These are phyloP conservation scores for Choreutis nemorana DNA, from an alignment of 2,888 invertebrate species.

Conservation along the genomic window DNA sequence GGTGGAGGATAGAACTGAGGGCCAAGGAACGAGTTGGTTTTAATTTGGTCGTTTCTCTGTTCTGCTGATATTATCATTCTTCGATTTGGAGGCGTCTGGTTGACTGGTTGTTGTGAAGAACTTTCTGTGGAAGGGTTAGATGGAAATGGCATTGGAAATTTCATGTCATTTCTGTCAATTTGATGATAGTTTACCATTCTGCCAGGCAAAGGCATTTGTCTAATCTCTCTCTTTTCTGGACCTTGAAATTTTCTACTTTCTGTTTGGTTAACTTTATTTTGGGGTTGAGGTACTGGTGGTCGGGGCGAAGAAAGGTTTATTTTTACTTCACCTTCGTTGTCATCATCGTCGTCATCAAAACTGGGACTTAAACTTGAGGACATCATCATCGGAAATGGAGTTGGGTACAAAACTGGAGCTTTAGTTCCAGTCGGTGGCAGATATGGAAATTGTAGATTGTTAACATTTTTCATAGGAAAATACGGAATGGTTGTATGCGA, in stretches of 20 bases:
- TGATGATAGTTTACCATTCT: conserved; percentile 15
- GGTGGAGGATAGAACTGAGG: conserved; percentile 35
- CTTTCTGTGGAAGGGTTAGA: conserved; percentile 12
- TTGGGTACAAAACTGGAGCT: conserved; percentile 32
- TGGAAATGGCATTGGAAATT: conserved; percentile 23
- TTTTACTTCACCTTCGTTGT: conserved; percentile 19
- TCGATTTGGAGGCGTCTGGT: conserved; percentile 28
- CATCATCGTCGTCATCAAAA: conserved; percentile 28
- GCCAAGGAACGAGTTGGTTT: conserved; percentile 28
- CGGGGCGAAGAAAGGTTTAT: conserved; percentile 15
- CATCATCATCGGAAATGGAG: conserved; percentile 33
- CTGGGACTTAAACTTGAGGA: conserved; percentile 31
- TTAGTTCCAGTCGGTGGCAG: conserved; percentile 41
- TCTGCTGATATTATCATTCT: conserved; percentile 38
- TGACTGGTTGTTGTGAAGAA: conserved; percentile 14
- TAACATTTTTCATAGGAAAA: conserved; percentile 35
- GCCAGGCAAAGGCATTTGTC: no score
- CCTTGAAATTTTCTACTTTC: conserved; percentile 15
- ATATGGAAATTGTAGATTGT: conserved; percentile 39
- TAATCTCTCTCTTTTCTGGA: conserved; percentile 27
- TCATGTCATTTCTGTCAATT: conserved; percentile 40
- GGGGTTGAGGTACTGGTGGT: conserved; percentile 9
- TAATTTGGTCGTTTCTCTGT: conserved; percentile 30
- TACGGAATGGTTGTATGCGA: conserved; percentile 40
- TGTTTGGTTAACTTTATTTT: conserved; percentile 22